Percentiles rank a stretch among this genome's conserved stretches.
Evolutionary conservation across 2,113 vertebrate species (phyloP).

Genomic region (Gallinago jamesoni): DNA sequence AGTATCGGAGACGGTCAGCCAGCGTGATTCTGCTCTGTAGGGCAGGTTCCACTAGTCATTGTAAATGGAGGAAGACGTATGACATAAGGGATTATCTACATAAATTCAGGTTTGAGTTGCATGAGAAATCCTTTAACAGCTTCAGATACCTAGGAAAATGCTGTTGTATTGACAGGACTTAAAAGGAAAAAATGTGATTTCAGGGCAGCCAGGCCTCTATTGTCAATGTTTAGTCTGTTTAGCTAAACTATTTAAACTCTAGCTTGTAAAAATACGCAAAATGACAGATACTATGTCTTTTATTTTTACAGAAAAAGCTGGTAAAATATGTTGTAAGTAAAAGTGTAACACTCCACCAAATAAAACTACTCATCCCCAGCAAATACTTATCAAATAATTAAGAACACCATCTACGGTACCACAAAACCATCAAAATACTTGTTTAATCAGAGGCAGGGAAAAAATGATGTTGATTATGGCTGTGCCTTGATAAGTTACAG

Average conservation of each 20-base stretch:
- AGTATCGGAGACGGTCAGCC: not conserved
- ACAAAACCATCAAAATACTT: constrained; percentile 85
- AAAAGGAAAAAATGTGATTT: not conserved
- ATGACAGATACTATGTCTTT: constrained; percentile 67
- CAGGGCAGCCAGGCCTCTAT: not conserved
- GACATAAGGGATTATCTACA: not conserved
- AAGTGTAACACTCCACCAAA: constrained; percentile 78
- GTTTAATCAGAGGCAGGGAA: constrained; percentile 73
- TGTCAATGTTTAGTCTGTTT: not conserved
- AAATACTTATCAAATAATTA: constrained; percentile 90
- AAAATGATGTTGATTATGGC: constrained; percentile 89
- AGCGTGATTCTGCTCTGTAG: not conserved
- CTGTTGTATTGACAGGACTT: not conserved
- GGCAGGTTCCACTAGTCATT: not conserved
- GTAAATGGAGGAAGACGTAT: not conserved
- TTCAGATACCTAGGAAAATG: not conserved
- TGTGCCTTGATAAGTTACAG: constrained; percentile 82
- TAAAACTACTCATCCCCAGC: constrained; percentile 78
- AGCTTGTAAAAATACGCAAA: constrained; percentile 61
- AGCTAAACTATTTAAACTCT: not conserved
- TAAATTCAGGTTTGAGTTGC: not conserved
- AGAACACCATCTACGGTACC: constrained; percentile 92
- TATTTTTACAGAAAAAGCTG: constrained; percentile 78
- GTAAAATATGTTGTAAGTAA: constrained; percentile 73
- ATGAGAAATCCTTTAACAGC: not conserved